A percentile compares a stretch with the other conserved stretches of the same genome.
These are phyloP conservation scores for human DNA, from an alignment of 2,113 vertebrate species.

Conservation along the genomic window GRCh38 chr1:73501501-73502000, in stretches of 20 bases:
- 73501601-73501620: background rate
- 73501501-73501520: background rate
- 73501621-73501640: background rate
- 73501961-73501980: background rate
- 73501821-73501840: background rate
- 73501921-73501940: background rate
- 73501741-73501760: background rate
- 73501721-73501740: background rate
- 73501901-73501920: background rate
- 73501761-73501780: background rate
- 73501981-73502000: background rate
- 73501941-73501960: background rate
- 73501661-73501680: background rate
- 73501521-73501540: background rate
- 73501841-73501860: conserved; percentile 2
- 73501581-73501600: background rate
- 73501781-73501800: conserved; percentile 38
- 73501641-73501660: background rate
- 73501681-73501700: background rate
- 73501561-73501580: background rate
- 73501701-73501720: background rate
- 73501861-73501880: conserved; percentile 17
- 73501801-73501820: background rate
- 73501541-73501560: background rate
- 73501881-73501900: background rate